Base-by-base conservation (phyloP, 1,140 invertebrate genomes). In the Psix sp. region DNA sequence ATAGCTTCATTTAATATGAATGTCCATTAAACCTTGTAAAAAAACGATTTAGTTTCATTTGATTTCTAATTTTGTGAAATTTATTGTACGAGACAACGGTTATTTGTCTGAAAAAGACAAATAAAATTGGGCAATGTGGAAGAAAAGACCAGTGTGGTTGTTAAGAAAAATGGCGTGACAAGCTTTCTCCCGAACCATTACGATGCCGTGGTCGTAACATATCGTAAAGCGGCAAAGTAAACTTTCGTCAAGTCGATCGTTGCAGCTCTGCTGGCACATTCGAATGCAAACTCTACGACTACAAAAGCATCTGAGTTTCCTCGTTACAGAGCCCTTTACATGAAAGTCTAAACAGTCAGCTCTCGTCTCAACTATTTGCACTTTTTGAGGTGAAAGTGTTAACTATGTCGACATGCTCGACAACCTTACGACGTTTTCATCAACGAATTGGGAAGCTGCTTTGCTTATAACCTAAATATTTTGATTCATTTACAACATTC, bases 301-400 rank as follows among this genome's bases (percentile, higher is more conserved):
- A 40, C 43, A 16, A 73, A 62, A 66, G 56, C 70, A 59, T 40
- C 60, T 18, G 71, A 74, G 57, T 74, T 74, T 63, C 71, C 71
- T 74, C 57, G 71, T 67, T 67, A 67, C 63, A 51, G 43, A 74
- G 43, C 57, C 71, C 51, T 74, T 62, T 67, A 45, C 62, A 74
- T 57, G 71, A 62, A 67, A 67, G 56, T 74, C 62, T 62, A 74
- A 67, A 63, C 71, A 56, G 63, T 35, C 49, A 63, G 36, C 56
- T 56, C 49, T 56, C 62, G 36, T 11, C 42, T 48, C 21, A 62
- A 62, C 62, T 74, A 62, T 74, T 74, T 74, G 71, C 49, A 74
- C 62, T 74, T 74, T 74, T 67, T 67, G 56, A 57, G 43, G 49
- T 35, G 24, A 52, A 56, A 67, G 62, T 62, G 56, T 67, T 74